Evolutionary conservation across 2,797 vertebrate genomes (phyloP), one percentile per base, ranked within the genome.

Genomic region (Leucoraja ocellata): DNA sequence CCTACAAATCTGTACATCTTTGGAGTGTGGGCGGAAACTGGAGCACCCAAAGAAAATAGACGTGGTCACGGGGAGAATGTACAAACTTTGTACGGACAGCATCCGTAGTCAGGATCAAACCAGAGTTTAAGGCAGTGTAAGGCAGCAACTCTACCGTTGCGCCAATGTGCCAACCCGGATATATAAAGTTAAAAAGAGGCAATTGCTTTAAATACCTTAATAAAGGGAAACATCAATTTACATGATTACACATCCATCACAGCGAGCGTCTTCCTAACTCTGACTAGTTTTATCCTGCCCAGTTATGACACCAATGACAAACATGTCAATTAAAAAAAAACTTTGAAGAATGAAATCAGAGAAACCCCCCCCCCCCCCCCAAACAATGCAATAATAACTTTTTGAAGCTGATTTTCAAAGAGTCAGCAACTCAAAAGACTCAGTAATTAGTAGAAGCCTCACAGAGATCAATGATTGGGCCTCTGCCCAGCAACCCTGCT

Each of bases 171-270:
- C 4, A 5, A 3, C 46, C 46, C 46, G 4, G 46, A 13, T 13
- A 58, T 13, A 58, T 25, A 54, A 2, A 10, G 84, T 68, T 36
- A 68, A 68, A 68, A 36, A 61, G 58, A 36, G 65, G n/a, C 63
- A 88, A 88, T 68, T 88, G 61, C 61, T 68, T 88, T 65, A 88
- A 88, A 88, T 88, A 88, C n/a, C 63, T n/a, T 79, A 63, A 32
- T 68, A 65, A 88, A 36, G 63, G 21, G 6, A 68, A 32, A 88
- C 84, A 7, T 88, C 63, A 88, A 63, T 21, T 68, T 16, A 68
- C 7, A n/a, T 88, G 65, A 68, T 32, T 68, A 65, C 63, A 68
- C 61, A 23, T 18, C 39, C n/a, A 88, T 68, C 63, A 88, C 63
- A 21, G 14, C 32, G 21, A 88, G 32, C 1, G 84, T n/a, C 36